Percentiles rank a stretch among this genome's conserved stretches.
Evolutionary conservation across 2,797 vertebrate genomes (phyloP).

Genomic region (Pseudochromis fuscus): DNA sequence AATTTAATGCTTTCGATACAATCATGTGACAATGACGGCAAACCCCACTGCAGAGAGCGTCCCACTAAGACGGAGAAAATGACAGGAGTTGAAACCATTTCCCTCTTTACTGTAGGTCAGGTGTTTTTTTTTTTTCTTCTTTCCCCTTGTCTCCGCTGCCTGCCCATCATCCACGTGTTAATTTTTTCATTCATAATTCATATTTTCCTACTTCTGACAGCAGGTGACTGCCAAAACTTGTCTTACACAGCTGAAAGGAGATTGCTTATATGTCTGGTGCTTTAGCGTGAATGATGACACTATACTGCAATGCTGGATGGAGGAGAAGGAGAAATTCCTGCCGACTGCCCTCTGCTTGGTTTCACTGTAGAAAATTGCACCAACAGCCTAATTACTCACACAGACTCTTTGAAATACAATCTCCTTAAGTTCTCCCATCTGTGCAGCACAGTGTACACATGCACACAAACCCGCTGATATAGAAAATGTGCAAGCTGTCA

Average conservation of each 20-base stretch:
- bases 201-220: constrained; percentile 61
- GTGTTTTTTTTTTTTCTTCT: constrained; percentile 13
- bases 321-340: constrained; percentile 51
- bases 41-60: constrained; percentile 58
- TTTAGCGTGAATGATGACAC: constrained; percentile 80
- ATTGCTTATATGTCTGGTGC: constrained; percentile 66
- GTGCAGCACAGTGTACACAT: constrained; percentile 67
- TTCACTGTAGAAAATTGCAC: constrained; percentile 68
- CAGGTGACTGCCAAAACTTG: constrained; percentile 72
- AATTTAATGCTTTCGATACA: constrained; percentile 84
- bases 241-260: constrained; percentile 65
- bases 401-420: constrained; percentile 79
- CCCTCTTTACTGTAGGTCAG: constrained; percentile 64
- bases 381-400: constrained; percentile 75
- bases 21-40: constrained; percentile 71
- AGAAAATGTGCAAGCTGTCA: constrained; percentile 80
- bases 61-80: constrained; percentile 61
- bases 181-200: constrained; percentile 79
- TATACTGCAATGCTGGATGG: constrained; percentile 66
- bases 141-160: constrained; percentile 49
- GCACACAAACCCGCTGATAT: constrained; percentile 65
- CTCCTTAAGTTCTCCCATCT: constrained; percentile 70
- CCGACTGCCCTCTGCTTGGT: constrained; percentile 70
- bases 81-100: constrained; percentile 65
- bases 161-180: constrained; percentile 68